These are phyloP conservation scores for Eleutherodactylus coqui DNA, from an alignment of 2,797 vertebrate genomes.

Conservation along the genomic window DNA sequence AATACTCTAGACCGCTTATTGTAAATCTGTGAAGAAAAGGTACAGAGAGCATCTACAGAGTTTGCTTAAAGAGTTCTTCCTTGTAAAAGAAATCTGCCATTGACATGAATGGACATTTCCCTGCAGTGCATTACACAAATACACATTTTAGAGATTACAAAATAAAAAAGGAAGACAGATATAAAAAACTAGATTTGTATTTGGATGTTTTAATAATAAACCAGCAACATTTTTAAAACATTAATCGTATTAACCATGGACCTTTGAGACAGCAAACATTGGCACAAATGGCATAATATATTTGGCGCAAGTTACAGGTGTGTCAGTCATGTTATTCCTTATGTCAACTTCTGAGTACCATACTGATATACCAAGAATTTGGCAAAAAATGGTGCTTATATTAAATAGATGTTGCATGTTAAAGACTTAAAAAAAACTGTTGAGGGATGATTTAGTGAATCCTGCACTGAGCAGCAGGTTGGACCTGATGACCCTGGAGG, in stretches of 20 bases:
- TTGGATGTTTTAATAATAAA: neutral
- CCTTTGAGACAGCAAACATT: neutral
- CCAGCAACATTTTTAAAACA: neutral
- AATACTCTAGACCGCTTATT: neutral
- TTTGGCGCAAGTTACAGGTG: neutral
- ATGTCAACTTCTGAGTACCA: too few species aligned
- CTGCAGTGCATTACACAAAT: neutral
- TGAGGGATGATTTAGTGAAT: too few species aligned
- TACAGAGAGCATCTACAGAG: neutral
- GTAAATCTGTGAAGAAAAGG: constrained; percentile 22
- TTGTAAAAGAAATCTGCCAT: neutral
- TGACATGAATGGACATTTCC: constrained; percentile 34
- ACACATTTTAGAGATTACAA: neutral
- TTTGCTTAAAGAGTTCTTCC: neutral
- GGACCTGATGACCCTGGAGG: too few species aligned
- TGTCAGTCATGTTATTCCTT: too few species aligned
- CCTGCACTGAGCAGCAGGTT: too few species aligned
- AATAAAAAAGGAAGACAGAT: neutral
- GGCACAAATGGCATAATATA: neutral
- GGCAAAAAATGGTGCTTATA: too few species aligned
- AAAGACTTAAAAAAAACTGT: too few species aligned
- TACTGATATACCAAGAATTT: too few species aligned
- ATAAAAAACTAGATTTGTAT: neutral
- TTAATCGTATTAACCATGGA: neutral
- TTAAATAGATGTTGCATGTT: too few species aligned